A percentile compares a stretch with the other conserved stretches of the same genome.
Conservation (phyloP, 2,113 vertebrate genomes). For the Cyanoderma ruficeps region DNA sequence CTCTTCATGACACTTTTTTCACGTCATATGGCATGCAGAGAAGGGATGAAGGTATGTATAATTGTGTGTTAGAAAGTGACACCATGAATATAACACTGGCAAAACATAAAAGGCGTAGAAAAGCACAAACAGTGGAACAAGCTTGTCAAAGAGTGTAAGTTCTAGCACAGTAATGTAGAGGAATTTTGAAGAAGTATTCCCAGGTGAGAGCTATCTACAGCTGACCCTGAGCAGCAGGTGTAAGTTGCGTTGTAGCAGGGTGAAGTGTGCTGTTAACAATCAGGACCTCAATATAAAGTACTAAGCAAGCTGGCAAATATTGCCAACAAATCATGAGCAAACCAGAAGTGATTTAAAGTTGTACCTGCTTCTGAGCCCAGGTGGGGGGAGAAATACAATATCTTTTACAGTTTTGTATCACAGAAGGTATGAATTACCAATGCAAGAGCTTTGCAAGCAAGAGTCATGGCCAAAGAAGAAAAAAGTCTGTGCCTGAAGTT, state of each 20-base stretch:
- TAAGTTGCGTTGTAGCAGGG: neutral
- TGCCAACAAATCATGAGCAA: neutral
- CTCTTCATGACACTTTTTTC: neutral
- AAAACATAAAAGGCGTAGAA: neutral
- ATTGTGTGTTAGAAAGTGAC: neutral
- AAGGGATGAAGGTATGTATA: neutral
- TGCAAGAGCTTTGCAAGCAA: neutral
- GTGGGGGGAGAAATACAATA: neutral
- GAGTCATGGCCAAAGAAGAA: neutral
- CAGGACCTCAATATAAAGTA: neutral
- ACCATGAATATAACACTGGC: neutral
- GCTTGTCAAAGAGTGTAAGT: neutral
- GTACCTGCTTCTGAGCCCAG: neutral
- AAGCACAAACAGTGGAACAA: neutral
- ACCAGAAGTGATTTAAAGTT: neutral
- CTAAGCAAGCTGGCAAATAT: neutral
- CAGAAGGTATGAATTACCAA: neutral
- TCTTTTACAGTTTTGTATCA: neutral
- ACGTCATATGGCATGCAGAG: neutral
- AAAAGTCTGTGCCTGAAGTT: neutral
- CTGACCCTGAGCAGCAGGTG: neutral
- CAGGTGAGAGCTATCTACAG: neutral
- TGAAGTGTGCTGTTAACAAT: neutral
- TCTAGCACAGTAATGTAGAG: neutral
- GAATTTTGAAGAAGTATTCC: neutral